Conservation (phyloP, 2,888 invertebrate genomes). For the Ypsolopha scabrella region DNA sequence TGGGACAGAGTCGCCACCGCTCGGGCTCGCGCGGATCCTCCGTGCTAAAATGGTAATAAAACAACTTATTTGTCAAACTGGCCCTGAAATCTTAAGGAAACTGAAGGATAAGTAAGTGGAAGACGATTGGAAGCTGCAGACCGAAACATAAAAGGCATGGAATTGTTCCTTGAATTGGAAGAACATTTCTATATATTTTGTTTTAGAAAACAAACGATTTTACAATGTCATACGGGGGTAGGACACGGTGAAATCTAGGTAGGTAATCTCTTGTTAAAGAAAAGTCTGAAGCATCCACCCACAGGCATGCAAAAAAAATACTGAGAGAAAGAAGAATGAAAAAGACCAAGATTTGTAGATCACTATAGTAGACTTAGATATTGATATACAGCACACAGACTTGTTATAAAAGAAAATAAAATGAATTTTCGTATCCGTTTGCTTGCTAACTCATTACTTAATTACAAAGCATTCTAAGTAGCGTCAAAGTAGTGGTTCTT, state of each 20-base stretch:
- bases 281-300: not conserved
- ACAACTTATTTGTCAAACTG: conserved; percentile 24
- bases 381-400: conserved; percentile 63
- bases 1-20: conserved; percentile 60
- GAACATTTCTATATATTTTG: not conserved
- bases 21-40: conserved; percentile 56
- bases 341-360: not conserved
- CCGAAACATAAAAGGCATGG: conserved; percentile 15
- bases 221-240: not conserved
- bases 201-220: not conserved
- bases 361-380: not conserved
- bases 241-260: not conserved
- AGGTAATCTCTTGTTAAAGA: too few species aligned
- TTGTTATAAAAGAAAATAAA: conserved; percentile 9
- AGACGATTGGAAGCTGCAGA: conserved; percentile 14
- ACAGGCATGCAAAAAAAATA: not conserved
- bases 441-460: conserved; percentile 11
- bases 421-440: conserved; percentile 15
- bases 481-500: not conserved
- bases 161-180: not conserved
- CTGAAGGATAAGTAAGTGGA: conserved; percentile 10
- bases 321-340: conserved; percentile 1
- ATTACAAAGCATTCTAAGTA: not conserved
- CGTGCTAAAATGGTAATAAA: conserved; percentile 58
- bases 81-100: conserved; percentile 5